Evolutionary conservation across 1,140 invertebrate genomes (phyloP).

Genomic region (Babylonia areolata): DNA sequence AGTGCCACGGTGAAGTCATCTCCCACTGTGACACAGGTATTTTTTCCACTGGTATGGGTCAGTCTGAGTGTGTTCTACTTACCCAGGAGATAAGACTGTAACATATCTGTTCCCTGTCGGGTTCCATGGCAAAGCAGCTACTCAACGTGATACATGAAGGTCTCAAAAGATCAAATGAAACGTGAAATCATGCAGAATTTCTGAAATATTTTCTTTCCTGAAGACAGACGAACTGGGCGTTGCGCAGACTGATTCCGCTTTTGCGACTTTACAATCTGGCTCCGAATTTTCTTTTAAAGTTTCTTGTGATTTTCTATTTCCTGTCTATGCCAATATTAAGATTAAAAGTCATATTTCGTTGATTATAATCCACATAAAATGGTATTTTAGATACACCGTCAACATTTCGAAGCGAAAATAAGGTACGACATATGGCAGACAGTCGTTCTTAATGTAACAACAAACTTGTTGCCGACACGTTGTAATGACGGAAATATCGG

Average conservation of each 20-base stretch:
- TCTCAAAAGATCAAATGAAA: not conserved
- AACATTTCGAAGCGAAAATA: not conserved
- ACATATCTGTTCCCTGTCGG: slow-evolving; percentile 64
- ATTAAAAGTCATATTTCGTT: too few relatives aligned
- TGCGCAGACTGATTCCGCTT: not conserved
- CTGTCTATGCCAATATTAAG: too few relatives aligned
- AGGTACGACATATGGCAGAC: not conserved
- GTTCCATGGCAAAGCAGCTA: slow-evolving; percentile 24
- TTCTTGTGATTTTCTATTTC: too few relatives aligned
- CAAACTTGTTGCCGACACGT: slow-evolving; percentile 27
- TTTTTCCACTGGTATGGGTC: too few relatives aligned
- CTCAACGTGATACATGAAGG: not conserved
- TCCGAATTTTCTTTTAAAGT: too few relatives aligned
- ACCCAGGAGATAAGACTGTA: slow-evolving; percentile 69
- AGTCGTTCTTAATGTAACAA: slow-evolving; percentile 19
- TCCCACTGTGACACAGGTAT: too few relatives aligned
- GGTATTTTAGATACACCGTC: too few relatives aligned
- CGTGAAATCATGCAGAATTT: slow-evolving; percentile 29
- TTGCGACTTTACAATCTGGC: not conserved
- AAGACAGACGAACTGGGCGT: not conserved
- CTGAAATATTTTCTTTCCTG: slow-evolving; percentile 17
- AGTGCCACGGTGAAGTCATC: too few relatives aligned
- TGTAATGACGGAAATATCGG: not conserved
- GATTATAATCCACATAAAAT: too few relatives aligned
- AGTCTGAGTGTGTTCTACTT: slow-evolving; percentile 41